Conservation (phyloP, 64 coral and sea anemone genomes). For the Dendrophyllia cribrosa region DNA sequence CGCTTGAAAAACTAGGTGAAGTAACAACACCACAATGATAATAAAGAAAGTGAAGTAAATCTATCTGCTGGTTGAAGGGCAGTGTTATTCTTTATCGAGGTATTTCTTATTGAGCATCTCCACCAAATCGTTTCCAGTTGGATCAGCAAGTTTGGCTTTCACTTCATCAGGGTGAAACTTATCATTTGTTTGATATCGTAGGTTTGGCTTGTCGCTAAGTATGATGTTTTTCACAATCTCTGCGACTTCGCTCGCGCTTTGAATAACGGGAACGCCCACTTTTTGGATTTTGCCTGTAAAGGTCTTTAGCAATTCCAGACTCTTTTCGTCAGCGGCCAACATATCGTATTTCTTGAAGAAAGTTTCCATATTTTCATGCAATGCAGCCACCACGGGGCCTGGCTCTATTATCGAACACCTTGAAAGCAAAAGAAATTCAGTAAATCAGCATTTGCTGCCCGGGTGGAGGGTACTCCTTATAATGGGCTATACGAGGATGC, state of each 20-base stretch:
- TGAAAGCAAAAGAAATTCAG: too few species aligned
- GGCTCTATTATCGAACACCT: too few species aligned
- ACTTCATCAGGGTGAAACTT: constrained; percentile 49
- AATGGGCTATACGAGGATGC: too few species aligned
- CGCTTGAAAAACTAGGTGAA: too few species aligned
- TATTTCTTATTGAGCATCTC: background rate
- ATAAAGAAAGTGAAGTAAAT: too few species aligned
- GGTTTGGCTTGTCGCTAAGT: constrained; percentile 46
- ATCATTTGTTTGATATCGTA: constrained; percentile 69
- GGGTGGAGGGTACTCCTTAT: too few species aligned
- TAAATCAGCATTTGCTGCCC: too few species aligned
- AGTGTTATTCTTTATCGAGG: background rate
- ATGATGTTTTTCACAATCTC: constrained; percentile 60
- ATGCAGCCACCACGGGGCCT: too few species aligned
- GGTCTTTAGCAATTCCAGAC: constrained; percentile 41
- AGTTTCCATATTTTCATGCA: too few species aligned
- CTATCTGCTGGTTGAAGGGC: too few species aligned
- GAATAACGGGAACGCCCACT: background rate
- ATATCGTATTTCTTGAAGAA: too few species aligned
- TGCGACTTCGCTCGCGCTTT: constrained; percentile 62
- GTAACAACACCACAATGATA: too few species aligned
- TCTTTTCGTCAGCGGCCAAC: constrained; percentile 51
- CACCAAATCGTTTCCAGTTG: constrained; percentile 48
- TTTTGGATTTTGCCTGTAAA: background rate
- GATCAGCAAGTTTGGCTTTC: constrained; percentile 59